Evolutionary conservation across 1,140 invertebrate species (phyloP).

Genomic region (Cyclina sinensis): DNA sequence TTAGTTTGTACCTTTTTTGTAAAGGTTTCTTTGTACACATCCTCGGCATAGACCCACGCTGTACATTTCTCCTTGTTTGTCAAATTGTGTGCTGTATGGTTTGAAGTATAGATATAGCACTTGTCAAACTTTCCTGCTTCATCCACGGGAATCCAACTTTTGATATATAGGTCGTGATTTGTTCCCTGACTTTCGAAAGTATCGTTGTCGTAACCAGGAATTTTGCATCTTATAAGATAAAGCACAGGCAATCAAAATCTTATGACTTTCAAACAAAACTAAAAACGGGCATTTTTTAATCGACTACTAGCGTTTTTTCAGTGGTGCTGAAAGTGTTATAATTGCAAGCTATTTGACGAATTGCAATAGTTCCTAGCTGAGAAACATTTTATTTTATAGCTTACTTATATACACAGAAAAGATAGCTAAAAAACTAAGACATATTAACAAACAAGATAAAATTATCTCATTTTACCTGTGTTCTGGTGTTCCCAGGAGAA

Average conservation of each 20-base stretch:
- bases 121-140: constrained; percentile 47
- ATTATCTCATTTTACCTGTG: constrained; percentile 42
- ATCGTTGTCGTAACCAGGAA: constrained; percentile 74
- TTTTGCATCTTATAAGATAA: constrained; percentile 76
- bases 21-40: constrained; percentile 67
- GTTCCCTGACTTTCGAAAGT: constrained; percentile 71
- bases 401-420: no score
- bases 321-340: background rate
- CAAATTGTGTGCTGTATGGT: constrained; percentile 13
- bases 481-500: constrained; percentile 43
- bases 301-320: no score
- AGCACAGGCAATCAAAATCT: no score
- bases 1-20: constrained; percentile 71
- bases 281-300: no score
- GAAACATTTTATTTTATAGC: no score
- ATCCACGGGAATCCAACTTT: constrained; percentile 62
- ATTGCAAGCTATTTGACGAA: no score
- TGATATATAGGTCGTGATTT: constrained; percentile 64
- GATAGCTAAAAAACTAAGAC: no score
- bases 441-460: no score
- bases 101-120: constrained; percentile 58
- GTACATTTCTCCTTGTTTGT: constrained; percentile 46
- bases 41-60: constrained; percentile 75
- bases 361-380: no score
- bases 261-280: no score